Conservation (phyloP, 2,113 vertebrate species). For the Morone chrysops region DNA sequence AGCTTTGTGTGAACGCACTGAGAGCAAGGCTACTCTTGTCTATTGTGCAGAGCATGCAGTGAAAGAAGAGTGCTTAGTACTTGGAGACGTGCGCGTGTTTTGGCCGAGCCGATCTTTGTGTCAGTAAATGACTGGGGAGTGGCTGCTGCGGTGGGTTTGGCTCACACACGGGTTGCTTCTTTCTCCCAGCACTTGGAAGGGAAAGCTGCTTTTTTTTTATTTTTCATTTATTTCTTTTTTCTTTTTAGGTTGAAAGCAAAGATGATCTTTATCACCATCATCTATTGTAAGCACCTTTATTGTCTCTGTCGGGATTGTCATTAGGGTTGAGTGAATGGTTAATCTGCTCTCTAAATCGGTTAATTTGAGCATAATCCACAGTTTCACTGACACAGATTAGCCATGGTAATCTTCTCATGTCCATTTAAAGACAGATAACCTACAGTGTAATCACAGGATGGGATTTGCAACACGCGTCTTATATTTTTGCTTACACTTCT, state of each 20-base stretch:
- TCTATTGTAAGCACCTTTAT: not conserved
- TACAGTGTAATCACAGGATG: constrained; percentile 19
- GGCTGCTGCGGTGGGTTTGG: constrained; percentile 37
- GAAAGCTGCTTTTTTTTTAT: not conserved
- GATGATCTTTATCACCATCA: not conserved
- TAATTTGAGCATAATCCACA: constrained; percentile 38
- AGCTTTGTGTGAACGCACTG: constrained; percentile 61
- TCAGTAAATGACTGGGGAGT: constrained; percentile 52
- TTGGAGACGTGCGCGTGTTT: constrained; percentile 53
- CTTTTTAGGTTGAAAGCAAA: not conserved
- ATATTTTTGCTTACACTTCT: not conserved
- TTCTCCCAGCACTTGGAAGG: not conserved
- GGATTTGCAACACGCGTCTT: not conserved
- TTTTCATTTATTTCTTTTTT: not conserved
- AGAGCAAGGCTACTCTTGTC: constrained; percentile 39
- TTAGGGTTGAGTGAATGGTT: constrained; percentile 30
- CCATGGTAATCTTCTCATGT: constrained; percentile 31
- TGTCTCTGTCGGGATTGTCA: not conserved
- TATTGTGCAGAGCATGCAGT: constrained; percentile 53
- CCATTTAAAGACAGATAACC: constrained; percentile 12
- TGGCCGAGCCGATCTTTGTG: constrained; percentile 42
- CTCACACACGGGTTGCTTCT: constrained; percentile 12
- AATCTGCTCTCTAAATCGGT: constrained; percentile 43
- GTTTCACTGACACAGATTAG: constrained; percentile 56
- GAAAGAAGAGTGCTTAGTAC: constrained; percentile 57